phyloP scores from a whole-genome alignment of 2,888 invertebrate genomes.

The Rutpela maculata region DNA sequence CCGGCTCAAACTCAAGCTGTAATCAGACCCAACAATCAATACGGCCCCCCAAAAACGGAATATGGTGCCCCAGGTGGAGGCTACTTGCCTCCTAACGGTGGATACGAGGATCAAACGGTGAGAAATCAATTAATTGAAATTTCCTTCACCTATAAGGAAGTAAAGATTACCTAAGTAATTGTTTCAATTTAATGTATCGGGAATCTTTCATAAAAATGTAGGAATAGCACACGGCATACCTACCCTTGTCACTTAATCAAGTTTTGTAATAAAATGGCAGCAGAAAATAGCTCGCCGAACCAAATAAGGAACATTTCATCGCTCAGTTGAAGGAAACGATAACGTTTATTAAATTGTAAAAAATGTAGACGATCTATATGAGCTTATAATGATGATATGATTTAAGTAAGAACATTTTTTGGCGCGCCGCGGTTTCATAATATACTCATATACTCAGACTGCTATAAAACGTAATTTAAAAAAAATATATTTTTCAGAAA shows the following conservation, averaged over 20 bases:
- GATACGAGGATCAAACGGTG: constrained; percentile 69
- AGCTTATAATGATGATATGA: no score
- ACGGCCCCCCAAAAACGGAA: constrained; percentile 58
- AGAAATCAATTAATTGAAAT: constrained; percentile 52
- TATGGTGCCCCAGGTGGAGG: constrained; percentile 59
- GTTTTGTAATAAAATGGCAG: neutral
- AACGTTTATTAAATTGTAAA: neutral
- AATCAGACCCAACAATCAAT: constrained; percentile 56
- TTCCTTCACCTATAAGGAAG: neutral
- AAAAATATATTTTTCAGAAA: no score
- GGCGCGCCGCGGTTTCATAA: no score
- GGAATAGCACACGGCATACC: neutral
- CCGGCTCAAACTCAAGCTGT: constrained; percentile 58
- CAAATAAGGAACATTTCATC: neutral
- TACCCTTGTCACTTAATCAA: neutral
- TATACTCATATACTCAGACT: no score
- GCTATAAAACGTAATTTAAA: no score
- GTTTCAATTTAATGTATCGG: neutral
- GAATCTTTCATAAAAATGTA: neutral
- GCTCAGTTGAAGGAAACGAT: neutral
- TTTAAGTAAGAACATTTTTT: no score
- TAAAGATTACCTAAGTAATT: neutral
- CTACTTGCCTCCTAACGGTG: constrained; percentile 58
- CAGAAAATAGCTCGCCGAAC: neutral
- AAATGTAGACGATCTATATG: no score